Evolutionary conservation across 2,888 invertebrate species (phyloP), one percentile per base, ranked within the genome.

Genomic region (Salticus scenicus): DNA sequence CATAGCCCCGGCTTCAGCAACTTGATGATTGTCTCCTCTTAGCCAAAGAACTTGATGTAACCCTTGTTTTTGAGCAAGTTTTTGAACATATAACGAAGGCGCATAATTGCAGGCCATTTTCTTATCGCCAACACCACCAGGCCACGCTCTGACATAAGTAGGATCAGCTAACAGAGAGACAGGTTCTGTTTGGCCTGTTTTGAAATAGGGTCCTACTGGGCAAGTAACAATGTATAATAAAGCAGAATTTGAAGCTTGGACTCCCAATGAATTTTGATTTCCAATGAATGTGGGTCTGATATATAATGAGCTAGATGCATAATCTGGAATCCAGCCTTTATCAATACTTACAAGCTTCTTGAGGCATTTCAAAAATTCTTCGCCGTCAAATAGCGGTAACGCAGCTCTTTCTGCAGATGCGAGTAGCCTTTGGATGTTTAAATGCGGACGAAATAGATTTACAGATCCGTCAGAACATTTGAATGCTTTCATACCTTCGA

Each of bases 1-100:
- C 99, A 99, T 99, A 17, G 98, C 96, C 75, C 99, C 99, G 67
- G 97, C 98, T 93, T 99, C 99, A 0, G 99, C 99, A 31, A 99
- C 91, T 91, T 97, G 94, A 90, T 98, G 95, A 90, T 99, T 95
- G 0, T 96, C 95, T 1, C 98, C 99, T 90, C 95, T 98, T 57
- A 99, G 92, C 99, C 99, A 99, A 78, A 99, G 91, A 10, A 98
- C 97, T 92, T 99, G 99, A 89, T 98, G 97, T 88, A 97, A 94
- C 0, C 97, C 97, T 89, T 94, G 93, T 0, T 96, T 95, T 90
- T 95, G 94, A 71, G 96, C 95, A 90, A 96, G 89, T 79, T 91
- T 91, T 89, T 93, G 92, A 17, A 93, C 90, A 76, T 90, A 89
- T 70, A 93, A 90, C 0, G 93, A 93, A n/a, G 93, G 92, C 1